Conservation (phyloP, 2,113 vertebrate genomes). For the Lampris megalopsis region DNA sequence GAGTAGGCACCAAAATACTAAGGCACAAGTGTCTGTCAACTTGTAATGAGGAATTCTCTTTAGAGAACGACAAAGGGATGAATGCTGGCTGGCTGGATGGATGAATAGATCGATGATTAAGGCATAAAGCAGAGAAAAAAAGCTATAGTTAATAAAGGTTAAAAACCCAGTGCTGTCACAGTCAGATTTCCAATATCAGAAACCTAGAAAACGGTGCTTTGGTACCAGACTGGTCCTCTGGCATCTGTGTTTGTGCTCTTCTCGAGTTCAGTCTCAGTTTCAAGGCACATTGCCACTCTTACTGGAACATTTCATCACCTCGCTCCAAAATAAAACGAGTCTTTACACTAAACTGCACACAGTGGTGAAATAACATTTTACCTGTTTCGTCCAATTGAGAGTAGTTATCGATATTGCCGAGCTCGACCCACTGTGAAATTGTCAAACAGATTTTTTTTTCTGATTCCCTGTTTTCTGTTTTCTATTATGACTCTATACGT, state of each 20-base stretch:
- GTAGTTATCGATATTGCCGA: constrained; percentile 46
- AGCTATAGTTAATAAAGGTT: neutral
- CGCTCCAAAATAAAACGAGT: constrained; percentile 36
- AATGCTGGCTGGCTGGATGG: no score
- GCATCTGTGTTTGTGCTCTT: constrained; percentile 3
- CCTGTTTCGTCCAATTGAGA: constrained; percentile 25
- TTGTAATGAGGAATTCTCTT: constrained; percentile 23
- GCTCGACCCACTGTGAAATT: constrained; percentile 23
- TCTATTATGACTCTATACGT: neutral
- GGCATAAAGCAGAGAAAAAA: neutral
- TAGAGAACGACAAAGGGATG: no score
- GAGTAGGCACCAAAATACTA: no score
- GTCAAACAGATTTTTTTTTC: constrained; percentile 11
- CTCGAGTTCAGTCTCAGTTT: constrained; percentile 59
- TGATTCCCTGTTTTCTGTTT: neutral
- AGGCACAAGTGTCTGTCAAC: constrained; percentile 3
- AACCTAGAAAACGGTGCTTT: constrained; percentile 32
- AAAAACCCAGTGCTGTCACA: neutral
- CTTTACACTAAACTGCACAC: constrained; percentile 46
- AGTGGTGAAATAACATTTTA: constrained; percentile 33
- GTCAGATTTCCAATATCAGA: constrained; percentile 25
- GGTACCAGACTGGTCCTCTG: neutral
- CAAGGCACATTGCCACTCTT: constrained; percentile 54
- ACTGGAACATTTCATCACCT: constrained; percentile 46
- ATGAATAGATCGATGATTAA: constrained; percentile 13